These are phyloP conservation scores for Camponotus fellah DNA, from an alignment of 2,888 invertebrate genomes.

Conservation along the genomic window DNA sequence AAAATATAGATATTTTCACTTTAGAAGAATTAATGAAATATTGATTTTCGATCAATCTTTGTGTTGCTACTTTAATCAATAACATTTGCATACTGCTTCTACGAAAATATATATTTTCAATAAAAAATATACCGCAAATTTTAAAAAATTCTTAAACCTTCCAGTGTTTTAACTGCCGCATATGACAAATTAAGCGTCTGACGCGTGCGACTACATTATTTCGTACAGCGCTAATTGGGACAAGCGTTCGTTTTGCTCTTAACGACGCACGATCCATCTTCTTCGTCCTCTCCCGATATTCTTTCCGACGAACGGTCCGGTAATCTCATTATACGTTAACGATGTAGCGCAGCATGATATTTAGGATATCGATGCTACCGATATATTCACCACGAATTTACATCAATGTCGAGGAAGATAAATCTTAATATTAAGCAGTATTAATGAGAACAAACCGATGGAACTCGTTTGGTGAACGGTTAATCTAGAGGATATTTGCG, in stretches of 20 bases:
- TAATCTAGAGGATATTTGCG: conserved; percentile 4
- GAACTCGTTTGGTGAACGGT: conserved; percentile 8
- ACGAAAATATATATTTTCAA: no score
- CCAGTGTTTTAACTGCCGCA: no score
- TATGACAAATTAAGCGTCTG: neutral
- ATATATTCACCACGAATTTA: conserved; percentile 52
- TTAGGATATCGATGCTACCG: conserved; percentile 64
- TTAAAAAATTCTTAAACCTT: neutral
- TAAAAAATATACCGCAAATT: neutral
- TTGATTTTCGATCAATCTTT: no score
- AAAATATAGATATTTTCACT: neutral
- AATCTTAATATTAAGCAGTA: conserved; percentile 37
- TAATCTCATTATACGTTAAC: conserved; percentile 80
- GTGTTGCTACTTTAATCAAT: no score
- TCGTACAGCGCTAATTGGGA: conserved; percentile 65
- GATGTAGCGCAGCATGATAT: conserved; percentile 78
- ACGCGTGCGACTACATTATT: conserved; percentile 45
- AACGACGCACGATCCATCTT: conserved; percentile 50
- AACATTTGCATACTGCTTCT: no score
- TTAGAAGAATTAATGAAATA: neutral
- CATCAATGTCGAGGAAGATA: conserved; percentile 30
- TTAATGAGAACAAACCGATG: conserved; percentile 33
- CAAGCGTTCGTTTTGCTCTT: conserved; percentile 60
- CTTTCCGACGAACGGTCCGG: conserved; percentile 60
- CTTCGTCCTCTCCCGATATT: conserved; percentile 33